phyloP scores from a whole-genome alignment of 1,140 invertebrate genomes.

The Drosophila sproati region DNA sequence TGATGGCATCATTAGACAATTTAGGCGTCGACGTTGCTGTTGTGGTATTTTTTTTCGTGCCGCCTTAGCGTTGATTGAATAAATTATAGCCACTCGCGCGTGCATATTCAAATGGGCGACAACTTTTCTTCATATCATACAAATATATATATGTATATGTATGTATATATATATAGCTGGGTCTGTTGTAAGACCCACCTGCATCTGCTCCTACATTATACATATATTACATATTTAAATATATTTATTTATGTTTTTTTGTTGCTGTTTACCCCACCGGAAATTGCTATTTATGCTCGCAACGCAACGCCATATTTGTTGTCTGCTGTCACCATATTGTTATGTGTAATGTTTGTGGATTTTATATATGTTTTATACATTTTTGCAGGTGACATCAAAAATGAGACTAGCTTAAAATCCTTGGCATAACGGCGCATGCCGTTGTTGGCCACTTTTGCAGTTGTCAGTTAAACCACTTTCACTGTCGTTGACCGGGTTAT shows the following conservation, averaged over 20 bases:
- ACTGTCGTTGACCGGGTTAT: slow-evolving; percentile 77
- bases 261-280: slow-evolving; percentile 45
- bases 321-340: slow-evolving; percentile 26
- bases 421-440: slow-evolving; percentile 43
- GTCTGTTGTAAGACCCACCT: slow-evolving; percentile 19
- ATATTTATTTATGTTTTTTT: slow-evolving; percentile 7
- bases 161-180: slow-evolving; percentile 8
- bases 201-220: not conserved
- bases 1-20: slow-evolving; percentile 83
- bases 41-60: not conserved
- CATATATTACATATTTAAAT: slow-evolving; percentile 1
- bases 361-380: not conserved
- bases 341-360: not conserved
- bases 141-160: slow-evolving; percentile 4
- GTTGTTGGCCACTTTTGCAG: slow-evolving; percentile 45
- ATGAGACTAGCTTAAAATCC: slow-evolving; percentile 37
- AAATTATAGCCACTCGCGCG: slow-evolving; percentile 77
- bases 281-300: slow-evolving; percentile 75
- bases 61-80: slow-evolving; percentile 75
- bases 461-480: slow-evolving; percentile 65
- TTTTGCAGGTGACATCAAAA: slow-evolving; percentile 6
- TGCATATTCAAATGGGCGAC: slow-evolving; percentile 59
- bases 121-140: slow-evolving; percentile 41
- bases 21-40: slow-evolving; percentile 55
- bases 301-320: slow-evolving; percentile 55